These are phyloP conservation scores for Notolepis coatsorum DNA, from an alignment of 2,797 vertebrate species.

Conservation along the genomic window DNA sequence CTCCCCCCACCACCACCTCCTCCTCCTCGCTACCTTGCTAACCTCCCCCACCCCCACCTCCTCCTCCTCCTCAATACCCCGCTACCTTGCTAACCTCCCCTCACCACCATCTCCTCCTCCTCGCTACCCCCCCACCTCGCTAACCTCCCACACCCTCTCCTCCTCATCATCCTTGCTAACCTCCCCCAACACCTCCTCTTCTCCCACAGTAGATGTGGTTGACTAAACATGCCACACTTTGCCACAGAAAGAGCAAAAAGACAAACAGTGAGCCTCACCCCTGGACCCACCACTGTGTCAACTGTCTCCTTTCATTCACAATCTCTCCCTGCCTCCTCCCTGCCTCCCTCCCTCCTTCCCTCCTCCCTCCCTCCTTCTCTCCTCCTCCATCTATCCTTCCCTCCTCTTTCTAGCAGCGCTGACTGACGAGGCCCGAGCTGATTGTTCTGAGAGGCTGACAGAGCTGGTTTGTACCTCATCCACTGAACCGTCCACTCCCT, in stretches of 20 bases:
- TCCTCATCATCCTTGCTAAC: too few species aligned
- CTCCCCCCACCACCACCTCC: too few species aligned
- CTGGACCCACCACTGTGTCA: neutral
- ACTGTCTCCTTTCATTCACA: constrained; percentile 17
- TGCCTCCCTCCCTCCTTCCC: neutral
- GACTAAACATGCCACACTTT: neutral
- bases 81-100: too few species aligned
- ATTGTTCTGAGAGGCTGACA: constrained; percentile 3
- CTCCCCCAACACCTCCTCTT: too few species aligned
- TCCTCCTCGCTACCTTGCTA: too few species aligned
- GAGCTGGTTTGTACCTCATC: neutral
- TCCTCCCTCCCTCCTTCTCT: neutral
- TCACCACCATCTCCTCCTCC: too few species aligned
- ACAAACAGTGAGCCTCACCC: neutral
- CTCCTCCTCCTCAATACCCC: too few species aligned
- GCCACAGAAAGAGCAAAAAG: constrained; percentile 2
- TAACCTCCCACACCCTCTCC: too few species aligned
- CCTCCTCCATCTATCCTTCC: too few species aligned
- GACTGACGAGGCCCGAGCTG: constrained; percentile 8
- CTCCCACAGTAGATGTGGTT: neutral
- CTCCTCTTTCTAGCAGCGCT: neutral
- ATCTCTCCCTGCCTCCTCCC: neutral
- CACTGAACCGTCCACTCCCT: neutral
- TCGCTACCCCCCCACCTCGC: too few species aligned
- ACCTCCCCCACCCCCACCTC: too few species aligned